Evolutionary conservation across 2,888 invertebrate genomes (phyloP).

Genomic region (Leptinotarsa juncta): DNA sequence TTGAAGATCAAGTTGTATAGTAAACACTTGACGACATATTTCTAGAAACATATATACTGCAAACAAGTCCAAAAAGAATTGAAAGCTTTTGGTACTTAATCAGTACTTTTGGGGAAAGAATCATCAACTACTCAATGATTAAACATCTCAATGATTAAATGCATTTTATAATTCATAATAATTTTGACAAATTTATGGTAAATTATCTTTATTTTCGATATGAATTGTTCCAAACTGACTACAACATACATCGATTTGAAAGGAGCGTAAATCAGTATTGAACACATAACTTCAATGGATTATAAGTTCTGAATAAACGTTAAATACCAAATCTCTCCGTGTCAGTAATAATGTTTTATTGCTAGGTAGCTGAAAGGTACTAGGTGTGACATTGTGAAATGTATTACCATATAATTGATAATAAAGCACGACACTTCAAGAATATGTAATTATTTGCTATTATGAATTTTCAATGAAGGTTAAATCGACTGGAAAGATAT

Average conservation of each 20-base stretch:
- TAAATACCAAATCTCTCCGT: conserved; percentile 3
- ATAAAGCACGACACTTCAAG: conserved; percentile 8
- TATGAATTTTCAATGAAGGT: conserved; percentile 3
- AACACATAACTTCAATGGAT: background rate
- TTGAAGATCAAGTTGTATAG: too few species aligned
- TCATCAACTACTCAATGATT: too few species aligned
- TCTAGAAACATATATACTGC: too few species aligned
- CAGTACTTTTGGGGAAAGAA: too few species aligned
- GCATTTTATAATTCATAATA: too few species aligned
- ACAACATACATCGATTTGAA: background rate
- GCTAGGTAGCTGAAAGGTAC: conserved; percentile 9
- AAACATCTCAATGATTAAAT: too few species aligned
- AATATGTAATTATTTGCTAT: conserved; percentile 13
- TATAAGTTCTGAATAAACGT: conserved; percentile 4
- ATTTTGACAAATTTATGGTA: too few species aligned
- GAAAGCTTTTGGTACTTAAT: too few species aligned
- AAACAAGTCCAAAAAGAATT: too few species aligned
- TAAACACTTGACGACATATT: too few species aligned
- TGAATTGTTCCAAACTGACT: too few species aligned
- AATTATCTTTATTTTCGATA: too few species aligned
- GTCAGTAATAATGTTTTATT: conserved; percentile 11
- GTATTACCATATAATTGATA: conserved; percentile 9
- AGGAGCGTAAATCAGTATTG: conserved; percentile 1
- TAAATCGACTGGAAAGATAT: background rate
- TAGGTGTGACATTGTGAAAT: conserved; percentile 12